phyloP scores from a whole-genome alignment of 92 coral and sea anemone species.

The Phenganax subtilis region DNA sequence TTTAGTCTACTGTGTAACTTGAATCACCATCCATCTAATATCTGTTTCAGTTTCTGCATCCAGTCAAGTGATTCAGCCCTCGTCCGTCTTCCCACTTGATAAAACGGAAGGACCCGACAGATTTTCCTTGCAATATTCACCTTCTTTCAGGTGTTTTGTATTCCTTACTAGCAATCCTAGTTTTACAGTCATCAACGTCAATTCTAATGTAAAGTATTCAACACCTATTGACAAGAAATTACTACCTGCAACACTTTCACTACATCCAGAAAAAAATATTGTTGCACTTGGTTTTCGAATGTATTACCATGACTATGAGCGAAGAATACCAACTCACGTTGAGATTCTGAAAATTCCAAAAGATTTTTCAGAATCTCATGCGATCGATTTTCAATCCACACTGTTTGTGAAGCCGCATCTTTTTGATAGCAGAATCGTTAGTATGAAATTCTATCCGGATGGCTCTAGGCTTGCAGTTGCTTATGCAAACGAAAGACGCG shows the following conservation, averaged over 20 bases:
- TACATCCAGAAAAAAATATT: not conserved
- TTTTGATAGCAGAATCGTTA: not conserved
- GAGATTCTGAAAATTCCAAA: not conserved
- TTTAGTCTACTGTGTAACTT: no score
- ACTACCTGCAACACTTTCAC: not conserved
- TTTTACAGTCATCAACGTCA: not conserved
- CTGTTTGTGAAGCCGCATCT: slow-evolving; percentile 12
- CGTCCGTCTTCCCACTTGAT: not conserved
- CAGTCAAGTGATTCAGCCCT: not conserved
- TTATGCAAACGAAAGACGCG: not conserved
- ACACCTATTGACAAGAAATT: not conserved
- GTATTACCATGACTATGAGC: not conserved
- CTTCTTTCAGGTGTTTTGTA: not conserved
- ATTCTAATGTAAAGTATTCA: not conserved
- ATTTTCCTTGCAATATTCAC: not conserved
- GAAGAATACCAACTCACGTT: not conserved
- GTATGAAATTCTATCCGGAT: not conserved
- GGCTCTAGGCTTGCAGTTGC: not conserved
- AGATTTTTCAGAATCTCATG: not conserved
- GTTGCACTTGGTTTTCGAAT: slow-evolving; percentile 1
- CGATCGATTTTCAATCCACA: not conserved
- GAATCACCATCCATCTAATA: no score
- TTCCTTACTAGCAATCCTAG: not conserved
- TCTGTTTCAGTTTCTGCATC: no score
- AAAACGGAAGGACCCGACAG: not conserved